These are phyloP conservation scores for Empidonax alnorum DNA, from an alignment of 2,113 vertebrate species.

Conservation along the genomic window DNA sequence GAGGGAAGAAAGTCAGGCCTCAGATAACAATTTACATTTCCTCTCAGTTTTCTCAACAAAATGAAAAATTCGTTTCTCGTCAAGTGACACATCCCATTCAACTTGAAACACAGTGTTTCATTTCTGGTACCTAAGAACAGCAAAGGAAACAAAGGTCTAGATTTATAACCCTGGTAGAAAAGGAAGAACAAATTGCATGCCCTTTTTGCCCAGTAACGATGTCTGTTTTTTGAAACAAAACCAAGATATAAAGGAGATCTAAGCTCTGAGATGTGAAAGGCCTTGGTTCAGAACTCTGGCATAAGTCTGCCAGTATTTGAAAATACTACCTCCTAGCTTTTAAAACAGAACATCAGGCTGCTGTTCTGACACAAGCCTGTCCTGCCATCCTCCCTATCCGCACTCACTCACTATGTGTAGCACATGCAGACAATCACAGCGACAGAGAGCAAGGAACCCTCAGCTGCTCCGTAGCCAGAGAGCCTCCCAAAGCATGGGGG, in stretches of 20 bases:
- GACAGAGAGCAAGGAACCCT: background rate
- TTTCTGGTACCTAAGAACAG: background rate
- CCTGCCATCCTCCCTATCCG: accelerated
- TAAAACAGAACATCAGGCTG: background rate
- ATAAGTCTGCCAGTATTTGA: background rate
- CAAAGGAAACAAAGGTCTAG: background rate
- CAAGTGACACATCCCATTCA: background rate
- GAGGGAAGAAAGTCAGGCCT: background rate
- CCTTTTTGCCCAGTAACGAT: background rate
- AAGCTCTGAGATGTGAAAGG: background rate
- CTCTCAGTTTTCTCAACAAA: background rate
- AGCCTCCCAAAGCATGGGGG: background rate
- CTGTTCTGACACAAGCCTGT: background rate
- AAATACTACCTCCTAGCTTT: background rate
- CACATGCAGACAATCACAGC: background rate
- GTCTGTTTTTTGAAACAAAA: background rate
- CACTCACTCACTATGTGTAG: background rate
- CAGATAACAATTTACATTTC: background rate
- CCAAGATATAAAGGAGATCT: background rate
- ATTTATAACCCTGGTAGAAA: background rate
- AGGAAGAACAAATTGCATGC: background rate
- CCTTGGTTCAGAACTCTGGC: background rate
- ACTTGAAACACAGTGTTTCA: background rate
- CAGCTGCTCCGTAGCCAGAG: background rate
- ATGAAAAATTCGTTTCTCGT: background rate